Base-by-base conservation (phyloP, 2,797 vertebrate species). In the Enteromius fasciolatus region DNA sequence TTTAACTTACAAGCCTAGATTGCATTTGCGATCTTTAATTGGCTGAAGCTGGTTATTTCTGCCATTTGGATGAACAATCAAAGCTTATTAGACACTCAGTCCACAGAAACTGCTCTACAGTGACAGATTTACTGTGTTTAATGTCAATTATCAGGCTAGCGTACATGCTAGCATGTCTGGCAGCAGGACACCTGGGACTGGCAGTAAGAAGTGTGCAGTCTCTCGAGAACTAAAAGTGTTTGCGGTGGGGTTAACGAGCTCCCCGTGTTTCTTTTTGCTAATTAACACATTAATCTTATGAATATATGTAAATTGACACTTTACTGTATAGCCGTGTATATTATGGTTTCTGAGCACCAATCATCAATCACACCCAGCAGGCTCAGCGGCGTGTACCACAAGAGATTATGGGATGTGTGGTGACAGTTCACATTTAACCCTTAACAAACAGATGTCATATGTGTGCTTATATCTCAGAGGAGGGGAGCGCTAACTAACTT, bases 281-380 rank as follows among this genome's bases (percentile, higher is more conserved):
- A 87, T 86, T 86, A 86, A 84, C 83, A 80, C 85, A 84, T 88
- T 88, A 75, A 87, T 85, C 83, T 87, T 87, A 80, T 84, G 85
- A 87, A 84, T 81, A 87, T 85, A 87, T 88, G 85, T 78, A 86
- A 76, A 83, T 78, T 64, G 50, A 52, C 83, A 77, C 36, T 59
- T 57, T 15, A 77, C 52, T 15, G 39, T 74, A 82, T 70, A 48
- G 81, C 54, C 7, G 31, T 25, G 67, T 15, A 18, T n/a, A 18
- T n/a, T 36, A 61, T 74, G 73, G 17, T 80, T 23, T 67, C 48
- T 46, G 33, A 76, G 52, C 28, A 15, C 23, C 67, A 81, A 69
- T 87, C 83, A 87, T 83, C 61, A 80, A 83, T 87, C 81, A 84
- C 80, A 31, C 28, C 61, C 54, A 57, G 74, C 54, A 74, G 33